Evolutionary conservation across 2,797 vertebrate species (phyloP).

Genomic region (Morus bassanus): DNA sequence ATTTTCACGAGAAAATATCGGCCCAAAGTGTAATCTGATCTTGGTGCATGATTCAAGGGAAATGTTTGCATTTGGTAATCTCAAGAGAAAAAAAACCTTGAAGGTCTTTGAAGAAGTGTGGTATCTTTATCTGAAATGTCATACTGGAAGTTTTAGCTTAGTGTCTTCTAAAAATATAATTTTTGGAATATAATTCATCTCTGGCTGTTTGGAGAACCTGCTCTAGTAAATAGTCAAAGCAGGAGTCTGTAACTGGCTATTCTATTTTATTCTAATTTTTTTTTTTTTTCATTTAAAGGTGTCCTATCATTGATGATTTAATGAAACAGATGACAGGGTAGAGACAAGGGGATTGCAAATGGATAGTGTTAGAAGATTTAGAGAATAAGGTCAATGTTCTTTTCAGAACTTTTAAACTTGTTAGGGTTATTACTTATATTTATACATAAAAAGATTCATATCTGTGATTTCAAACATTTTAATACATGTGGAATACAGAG

Average conservation of each 20-base stretch:
- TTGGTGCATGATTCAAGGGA: neutral
- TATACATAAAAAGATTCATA: neutral
- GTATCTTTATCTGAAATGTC: neutral
- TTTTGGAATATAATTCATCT: neutral
- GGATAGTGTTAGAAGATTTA: neutral
- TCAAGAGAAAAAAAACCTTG: neutral
- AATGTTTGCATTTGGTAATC: neutral
- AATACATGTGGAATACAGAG: neutral
- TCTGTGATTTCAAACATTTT: neutral
- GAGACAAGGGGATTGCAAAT: neutral
- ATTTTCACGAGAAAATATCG: neutral
- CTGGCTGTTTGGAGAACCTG: neutral
- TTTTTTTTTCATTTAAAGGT: neutral
- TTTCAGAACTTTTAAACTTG: neutral
- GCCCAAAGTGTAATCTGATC: neutral
- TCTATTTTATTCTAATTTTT: neutral
- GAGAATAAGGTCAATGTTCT: neutral
- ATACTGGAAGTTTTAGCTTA: neutral
- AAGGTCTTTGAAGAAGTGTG: neutral
- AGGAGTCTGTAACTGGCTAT: neutral
- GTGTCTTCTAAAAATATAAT: neutral
- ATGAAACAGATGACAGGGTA: neutral
- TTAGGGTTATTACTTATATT: neutral
- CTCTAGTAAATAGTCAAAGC: neutral
- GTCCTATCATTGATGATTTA: neutral